Evolutionary conservation across 2,797 vertebrate genomes (phyloP).

Genomic region (Gymnoscopelus braueri): DNA sequence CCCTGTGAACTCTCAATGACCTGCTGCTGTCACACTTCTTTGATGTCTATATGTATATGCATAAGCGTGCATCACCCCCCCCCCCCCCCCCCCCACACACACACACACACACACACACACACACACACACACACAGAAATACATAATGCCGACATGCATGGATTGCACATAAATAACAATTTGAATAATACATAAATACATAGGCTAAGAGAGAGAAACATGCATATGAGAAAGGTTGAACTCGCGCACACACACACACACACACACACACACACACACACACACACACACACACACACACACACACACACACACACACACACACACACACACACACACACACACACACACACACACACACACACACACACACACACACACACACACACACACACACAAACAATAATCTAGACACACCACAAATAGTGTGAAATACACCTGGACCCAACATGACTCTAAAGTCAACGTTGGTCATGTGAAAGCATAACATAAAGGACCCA

Average conservation of each 20-base stretch:
- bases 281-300: neutral
- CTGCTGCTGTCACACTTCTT: constrained; percentile 6
- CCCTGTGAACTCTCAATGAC: constrained; percentile 11
- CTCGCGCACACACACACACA: neutral
- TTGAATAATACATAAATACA: too few species aligned
- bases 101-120: neutral
- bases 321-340: neutral
- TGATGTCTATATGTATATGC: neutral
- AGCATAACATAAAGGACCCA: too few species aligned
- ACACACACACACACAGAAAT: neutral
- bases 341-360: neutral
- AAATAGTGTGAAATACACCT: neutral
- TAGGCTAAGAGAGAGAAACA: too few species aligned
- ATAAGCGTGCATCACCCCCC: neutral
- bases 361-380: neutral
- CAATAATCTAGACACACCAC: neutral
- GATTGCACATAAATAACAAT: neutral
- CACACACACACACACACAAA: neutral
- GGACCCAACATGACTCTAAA: too few species aligned
- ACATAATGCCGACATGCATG: neutral
- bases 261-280: neutral
- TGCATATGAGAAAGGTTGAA: too few species aligned
- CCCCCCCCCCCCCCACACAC: neutral
- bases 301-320: neutral
- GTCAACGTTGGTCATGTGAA: too few species aligned